phyloP scores from a whole-genome alignment of 2,888 invertebrate species.

The Scaptomyza cyrtandrae region DNA sequence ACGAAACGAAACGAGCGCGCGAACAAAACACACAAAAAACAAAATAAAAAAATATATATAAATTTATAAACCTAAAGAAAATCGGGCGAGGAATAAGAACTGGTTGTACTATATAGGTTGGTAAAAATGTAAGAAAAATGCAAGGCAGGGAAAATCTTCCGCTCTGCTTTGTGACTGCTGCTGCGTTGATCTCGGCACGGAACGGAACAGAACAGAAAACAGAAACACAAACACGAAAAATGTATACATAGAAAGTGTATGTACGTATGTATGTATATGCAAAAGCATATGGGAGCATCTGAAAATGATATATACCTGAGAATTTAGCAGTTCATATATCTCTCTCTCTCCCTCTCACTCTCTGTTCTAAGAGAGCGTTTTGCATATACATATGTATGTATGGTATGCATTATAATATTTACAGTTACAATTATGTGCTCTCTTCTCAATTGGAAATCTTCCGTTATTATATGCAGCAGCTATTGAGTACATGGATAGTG shows the following conservation, averaged over 20 bases:
- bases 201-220: slow-evolving; percentile 14
- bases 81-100: slow-evolving; percentile 15
- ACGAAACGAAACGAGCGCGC: slow-evolving; percentile 28
- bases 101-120: slow-evolving; percentile 17
- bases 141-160: slow-evolving; percentile 42
- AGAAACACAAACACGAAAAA: slow-evolving; percentile 40
- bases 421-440: too few species aligned
- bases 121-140: slow-evolving; percentile 27
- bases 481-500: too few species aligned
- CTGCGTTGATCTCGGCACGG: slow-evolving; percentile 43
- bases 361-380: slow-evolving; percentile 12
- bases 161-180: slow-evolving; percentile 46
- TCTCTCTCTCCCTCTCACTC: slow-evolving; percentile 3
- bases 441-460: too few species aligned
- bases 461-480: too few species aligned
- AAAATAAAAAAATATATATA: not conserved
- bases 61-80: not conserved
- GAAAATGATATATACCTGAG: slow-evolving; percentile 13
- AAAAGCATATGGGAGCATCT: slow-evolving; percentile 14
- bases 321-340: too few species aligned
- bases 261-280: slow-evolving; percentile 32
- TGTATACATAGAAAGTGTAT: slow-evolving; percentile 61
- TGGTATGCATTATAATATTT: too few species aligned
- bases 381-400: too few species aligned
- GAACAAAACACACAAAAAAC: slow-evolving; percentile 19